phyloP scores from a whole-genome alignment of 2,888 invertebrate genomes.

The Arge pagana region DNA sequence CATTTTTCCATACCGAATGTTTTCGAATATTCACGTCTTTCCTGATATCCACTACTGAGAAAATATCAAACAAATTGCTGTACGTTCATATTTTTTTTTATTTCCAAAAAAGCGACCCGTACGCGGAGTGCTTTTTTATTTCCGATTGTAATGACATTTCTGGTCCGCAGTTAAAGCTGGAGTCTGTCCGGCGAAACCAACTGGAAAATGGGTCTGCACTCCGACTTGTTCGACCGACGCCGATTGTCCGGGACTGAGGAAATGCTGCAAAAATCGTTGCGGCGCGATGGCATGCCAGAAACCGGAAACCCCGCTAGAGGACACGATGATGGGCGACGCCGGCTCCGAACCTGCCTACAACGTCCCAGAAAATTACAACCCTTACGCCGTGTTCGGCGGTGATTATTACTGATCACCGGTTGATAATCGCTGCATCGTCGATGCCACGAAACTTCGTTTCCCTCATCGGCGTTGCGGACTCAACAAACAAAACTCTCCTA shows the following conservation, averaged over 20 bases:
- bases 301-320: slow-evolving; percentile 34
- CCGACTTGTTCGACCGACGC: slow-evolving; percentile 62
- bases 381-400: neutral
- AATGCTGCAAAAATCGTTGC: slow-evolving; percentile 65
- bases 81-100: neutral
- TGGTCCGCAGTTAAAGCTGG: slow-evolving; percentile 61
- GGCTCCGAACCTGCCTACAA: neutral
- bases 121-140: too few species aligned
- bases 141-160: too few species aligned
- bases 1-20: too few species aligned
- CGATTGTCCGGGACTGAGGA: slow-evolving; percentile 61
- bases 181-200: slow-evolving; percentile 60
- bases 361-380: neutral
- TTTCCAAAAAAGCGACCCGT: too few species aligned
- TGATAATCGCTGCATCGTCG: neutral
- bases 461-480: too few species aligned
- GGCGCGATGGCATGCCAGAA: slow-evolving; percentile 61
- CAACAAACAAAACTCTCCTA: too few species aligned
- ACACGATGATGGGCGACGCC: neutral
- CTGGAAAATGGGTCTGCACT: slow-evolving; percentile 64
- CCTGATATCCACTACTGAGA: too few species aligned
- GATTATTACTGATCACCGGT: neutral
- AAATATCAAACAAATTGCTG: neutral
- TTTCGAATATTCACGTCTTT: too few species aligned
- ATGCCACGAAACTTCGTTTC: too few species aligned